Percentiles rank a stretch among this genome's conserved stretches.
Conservation (phyloP, 1,140 invertebrate species). For the Camponotus floridanus region DNA sequence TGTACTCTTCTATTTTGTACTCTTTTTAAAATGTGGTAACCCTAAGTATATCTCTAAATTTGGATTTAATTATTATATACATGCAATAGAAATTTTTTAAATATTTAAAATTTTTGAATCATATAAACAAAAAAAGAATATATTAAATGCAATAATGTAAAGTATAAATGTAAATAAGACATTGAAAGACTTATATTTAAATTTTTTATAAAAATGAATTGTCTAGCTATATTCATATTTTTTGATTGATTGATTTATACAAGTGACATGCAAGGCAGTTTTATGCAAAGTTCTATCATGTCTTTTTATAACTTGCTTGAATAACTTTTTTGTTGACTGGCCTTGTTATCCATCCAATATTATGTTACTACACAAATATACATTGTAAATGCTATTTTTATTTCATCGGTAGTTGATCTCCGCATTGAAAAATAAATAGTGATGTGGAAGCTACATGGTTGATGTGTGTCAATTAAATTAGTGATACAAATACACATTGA, state of each 20-base stretch:
- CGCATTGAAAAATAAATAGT: constrained; percentile 49
- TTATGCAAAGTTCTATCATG: constrained; percentile 11
- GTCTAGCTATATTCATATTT: background rate
- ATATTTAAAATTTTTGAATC: constrained; percentile 26
- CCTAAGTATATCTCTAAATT: constrained; percentile 38
- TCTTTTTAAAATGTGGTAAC: constrained; percentile 30
- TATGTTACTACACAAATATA: constrained; percentile 61
- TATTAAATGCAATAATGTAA: constrained; percentile 24
- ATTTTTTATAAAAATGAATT: constrained; percentile 10
- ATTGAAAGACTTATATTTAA: background rate
- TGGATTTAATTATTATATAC: background rate
- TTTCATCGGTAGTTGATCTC: constrained; percentile 55
- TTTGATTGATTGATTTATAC: background rate
- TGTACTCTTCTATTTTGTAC: background rate
- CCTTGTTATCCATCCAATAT: constrained; percentile 71
- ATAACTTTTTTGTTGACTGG: constrained; percentile 52
- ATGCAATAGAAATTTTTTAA: background rate
- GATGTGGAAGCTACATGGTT: constrained; percentile 31
- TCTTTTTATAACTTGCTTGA: constrained; percentile 18
- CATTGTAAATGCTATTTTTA: constrained; percentile 53
- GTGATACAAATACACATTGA: constrained; percentile 22
- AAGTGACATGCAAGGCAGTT: background rate
- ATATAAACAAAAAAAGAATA: background rate
- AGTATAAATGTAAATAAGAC: constrained; percentile 11
- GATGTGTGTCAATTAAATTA: constrained; percentile 34